phyloP scores from a whole-genome alignment of 2,888 invertebrate species.

The Synergus laeviventris region DNA sequence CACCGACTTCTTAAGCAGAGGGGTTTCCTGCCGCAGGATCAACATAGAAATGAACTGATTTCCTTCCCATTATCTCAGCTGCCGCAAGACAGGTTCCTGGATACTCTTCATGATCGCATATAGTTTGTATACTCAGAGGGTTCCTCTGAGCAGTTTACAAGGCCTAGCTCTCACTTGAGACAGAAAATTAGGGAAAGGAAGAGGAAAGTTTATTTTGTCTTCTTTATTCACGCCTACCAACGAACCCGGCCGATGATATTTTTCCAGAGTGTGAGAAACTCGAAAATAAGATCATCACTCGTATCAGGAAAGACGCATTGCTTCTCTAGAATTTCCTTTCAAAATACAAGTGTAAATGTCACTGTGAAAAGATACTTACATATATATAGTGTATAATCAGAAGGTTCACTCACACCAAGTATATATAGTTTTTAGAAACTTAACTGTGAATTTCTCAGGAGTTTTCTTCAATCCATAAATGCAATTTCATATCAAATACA shows the following conservation, averaged over 20 bases:
- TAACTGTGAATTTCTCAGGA: too few relatives aligned
- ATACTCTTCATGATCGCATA: slow-evolving; percentile 41
- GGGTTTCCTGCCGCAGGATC: slow-evolving; percentile 67
- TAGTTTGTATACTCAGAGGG: slow-evolving; percentile 46
- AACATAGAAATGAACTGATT: slow-evolving; percentile 77
- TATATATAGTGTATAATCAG: background rate
- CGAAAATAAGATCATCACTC: slow-evolving; percentile 10
- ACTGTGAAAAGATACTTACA: background rate
- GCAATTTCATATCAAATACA: background rate
- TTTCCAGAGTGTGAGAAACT: slow-evolving; percentile 36
- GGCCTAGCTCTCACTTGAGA: background rate
- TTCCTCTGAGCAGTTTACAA: slow-evolving; percentile 28
- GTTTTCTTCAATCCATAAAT: background rate
- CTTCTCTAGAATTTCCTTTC: slow-evolving; percentile 1
- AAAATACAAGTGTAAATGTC: slow-evolving; percentile 35
- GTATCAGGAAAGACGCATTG: slow-evolving; percentile 11
- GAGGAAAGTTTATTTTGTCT: slow-evolving; percentile 31
- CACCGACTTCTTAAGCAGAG: slow-evolving; percentile 64
- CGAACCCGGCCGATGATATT: background rate
- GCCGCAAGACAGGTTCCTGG: slow-evolving; percentile 52
- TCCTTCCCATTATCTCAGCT: slow-evolving; percentile 74
- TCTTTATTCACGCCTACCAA: slow-evolving; percentile 8
- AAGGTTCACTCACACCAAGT: background rate
- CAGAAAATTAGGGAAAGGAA: slow-evolving; percentile 17
- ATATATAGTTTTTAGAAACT: background rate